Base-by-base conservation (phyloP, 2,888 invertebrate species). In the Pristionchus arcanus region DNA sequence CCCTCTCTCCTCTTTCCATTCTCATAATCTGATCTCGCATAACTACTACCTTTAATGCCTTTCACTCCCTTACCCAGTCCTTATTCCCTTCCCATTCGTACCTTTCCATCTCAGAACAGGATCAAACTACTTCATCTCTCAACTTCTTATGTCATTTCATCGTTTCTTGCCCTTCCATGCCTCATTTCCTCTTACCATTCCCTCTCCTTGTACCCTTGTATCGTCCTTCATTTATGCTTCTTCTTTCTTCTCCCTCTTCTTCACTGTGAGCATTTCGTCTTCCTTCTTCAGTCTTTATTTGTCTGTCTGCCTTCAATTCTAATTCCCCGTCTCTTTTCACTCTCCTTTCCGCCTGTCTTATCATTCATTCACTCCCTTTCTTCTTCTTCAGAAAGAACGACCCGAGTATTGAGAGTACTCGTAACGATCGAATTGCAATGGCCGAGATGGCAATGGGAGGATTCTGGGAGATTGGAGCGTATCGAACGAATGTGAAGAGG, bases 401-500 rank as follows among this genome's bases (percentile, higher is more conserved):
- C 42, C 28, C 49, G 81, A 42, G 81, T 81, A 81, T 37, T 74
- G 37, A 49, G 42, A 37, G 34, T 74, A 74, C 49, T 53, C 28
- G 34, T n/a, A 16, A 7, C 84, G 37, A 85, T 85, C 55, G 59
- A 37, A 25, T n/a, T 21, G 55, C 9, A 37, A 87, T 87, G 87
- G 87, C 87, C 87, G 87, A 87, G 7, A 16, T 11, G 87, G 28
- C 55, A 74, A 31, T 55, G 55, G 49, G 34, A 37, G 90, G 90
- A 77, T 91, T 92, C 87, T 92, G 89, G 89, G 91, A 92, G 89
- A 83, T 92, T 34, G 92, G 92, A 71, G 92, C 90, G 49, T 93
- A 93, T 88, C 93, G 93, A 86, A 68, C 92, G 87, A 93, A 92
- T 71, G 90, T 93, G 37, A 90, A 87, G n/a, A 68, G 93, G 19